Percentiles rank a stretch among this genome's conserved stretches.
Evolutionary conservation across 2,888 invertebrate species (phyloP).

Genomic region (Trichopria drosophilae): DNA sequence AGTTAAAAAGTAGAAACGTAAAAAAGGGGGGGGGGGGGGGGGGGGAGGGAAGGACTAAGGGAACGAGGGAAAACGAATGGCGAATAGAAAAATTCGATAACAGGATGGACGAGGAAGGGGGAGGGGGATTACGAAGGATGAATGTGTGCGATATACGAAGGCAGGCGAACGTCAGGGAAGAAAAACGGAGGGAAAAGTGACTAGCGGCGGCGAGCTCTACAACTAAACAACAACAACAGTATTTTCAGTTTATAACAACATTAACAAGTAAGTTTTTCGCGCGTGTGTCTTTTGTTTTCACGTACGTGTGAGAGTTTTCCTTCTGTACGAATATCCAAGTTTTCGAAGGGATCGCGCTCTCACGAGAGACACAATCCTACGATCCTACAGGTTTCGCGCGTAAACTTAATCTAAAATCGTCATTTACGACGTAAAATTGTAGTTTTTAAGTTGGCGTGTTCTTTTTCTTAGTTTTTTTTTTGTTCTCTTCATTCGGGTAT

Average conservation of each 20-base stretch:
- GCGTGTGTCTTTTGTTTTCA: slow-evolving; percentile 32
- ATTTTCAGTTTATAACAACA: slow-evolving; percentile 60
- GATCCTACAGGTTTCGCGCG: too few species aligned
- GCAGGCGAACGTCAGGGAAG: slow-evolving; percentile 10
- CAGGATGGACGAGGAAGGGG: slow-evolving; percentile 14
- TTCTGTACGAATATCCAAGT: slow-evolving; percentile 6
- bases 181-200: slow-evolving; percentile 45
- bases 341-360: slow-evolving; percentile 14
- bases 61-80: slow-evolving; percentile 9
- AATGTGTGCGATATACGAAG: slow-evolving; percentile 7
- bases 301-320: slow-evolving; percentile 24
- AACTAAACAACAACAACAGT: slow-evolving; percentile 60
- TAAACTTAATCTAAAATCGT: too few species aligned
- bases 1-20: background rate
- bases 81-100: too few species aligned
- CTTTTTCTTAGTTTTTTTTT: slow-evolving; percentile 3
- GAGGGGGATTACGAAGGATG: slow-evolving; percentile 18
- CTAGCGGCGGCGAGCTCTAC: slow-evolving; percentile 60
- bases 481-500: slow-evolving; percentile 6
- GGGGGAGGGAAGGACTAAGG: slow-evolving; percentile 11
- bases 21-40: slow-evolving; percentile 1
- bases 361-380: too few species aligned
- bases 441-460: slow-evolving; percentile 31
- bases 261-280: slow-evolving; percentile 57
- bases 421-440: too few species aligned